Conservation (phyloP, 2,888 invertebrate species). For the Carterocephalus palaemon region DNA sequence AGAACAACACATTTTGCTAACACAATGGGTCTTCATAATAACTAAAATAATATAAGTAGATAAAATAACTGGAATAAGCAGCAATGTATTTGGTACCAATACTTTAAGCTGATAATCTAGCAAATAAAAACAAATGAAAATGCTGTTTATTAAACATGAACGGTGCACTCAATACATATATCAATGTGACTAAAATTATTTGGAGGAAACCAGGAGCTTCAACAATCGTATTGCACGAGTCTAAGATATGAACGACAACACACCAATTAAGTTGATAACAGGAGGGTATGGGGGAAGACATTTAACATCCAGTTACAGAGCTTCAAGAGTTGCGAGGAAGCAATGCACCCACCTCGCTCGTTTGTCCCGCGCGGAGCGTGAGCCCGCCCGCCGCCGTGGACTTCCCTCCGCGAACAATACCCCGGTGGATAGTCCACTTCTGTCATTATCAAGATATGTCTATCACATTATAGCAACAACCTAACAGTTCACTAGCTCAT, state of each 20-base stretch:
- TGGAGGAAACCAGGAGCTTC: constrained; percentile 34
- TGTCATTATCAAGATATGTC: constrained; percentile 71
- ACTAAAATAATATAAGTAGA: constrained; percentile 24
- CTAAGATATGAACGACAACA: constrained; percentile 42
- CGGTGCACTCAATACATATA: constrained; percentile 29
- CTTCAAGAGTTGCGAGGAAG: constrained; percentile 43
- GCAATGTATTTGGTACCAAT: constrained; percentile 2
- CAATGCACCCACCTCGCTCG: constrained; percentile 75
- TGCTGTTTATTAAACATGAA: constrained; percentile 23
- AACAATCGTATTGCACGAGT: constrained; percentile 38
- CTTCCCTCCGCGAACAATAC: constrained; percentile 85
- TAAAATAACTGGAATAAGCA: constrained; percentile 28
- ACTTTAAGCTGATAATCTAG: constrained; percentile 3
- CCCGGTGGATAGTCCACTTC: constrained; percentile 90
- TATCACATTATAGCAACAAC: constrained; percentile 35
- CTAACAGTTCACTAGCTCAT: constrained; percentile 17
- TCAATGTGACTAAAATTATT: constrained; percentile 34
- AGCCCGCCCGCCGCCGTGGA: constrained; percentile 75
- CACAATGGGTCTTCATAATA: constrained; percentile 10
- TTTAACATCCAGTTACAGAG: constrained; percentile 49
- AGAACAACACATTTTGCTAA: constrained; percentile 3
- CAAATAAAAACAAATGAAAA: constrained; percentile 21
- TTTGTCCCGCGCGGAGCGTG: constrained; percentile 64
- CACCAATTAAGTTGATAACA: constrained; percentile 39
- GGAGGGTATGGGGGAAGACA: constrained; percentile 52